Conservation (phyloP, 2,888 invertebrate species). For the Calephelis perditalis region DNA sequence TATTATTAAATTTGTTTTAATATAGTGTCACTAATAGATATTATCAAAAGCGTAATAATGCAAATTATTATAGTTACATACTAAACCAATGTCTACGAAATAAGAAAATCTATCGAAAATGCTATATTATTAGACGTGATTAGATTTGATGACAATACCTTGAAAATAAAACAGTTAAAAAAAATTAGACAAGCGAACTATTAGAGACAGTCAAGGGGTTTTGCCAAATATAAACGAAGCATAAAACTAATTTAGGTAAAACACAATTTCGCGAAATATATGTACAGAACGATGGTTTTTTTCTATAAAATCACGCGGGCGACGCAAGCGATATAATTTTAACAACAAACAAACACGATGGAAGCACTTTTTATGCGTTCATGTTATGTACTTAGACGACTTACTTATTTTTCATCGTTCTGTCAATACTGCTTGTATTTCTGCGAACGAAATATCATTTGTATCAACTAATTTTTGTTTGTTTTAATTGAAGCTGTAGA, state of each 20-base stretch:
- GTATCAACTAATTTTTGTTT: constrained; percentile 26
- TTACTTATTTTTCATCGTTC: constrained; percentile 72
- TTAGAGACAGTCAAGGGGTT: too few species aligned
- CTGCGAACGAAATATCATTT: constrained; percentile 60
- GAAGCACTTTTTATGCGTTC: constrained; percentile 26
- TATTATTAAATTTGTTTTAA: neutral
- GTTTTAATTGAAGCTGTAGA: constrained; percentile 6
- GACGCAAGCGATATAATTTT: constrained; percentile 34
- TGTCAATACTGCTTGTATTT: constrained; percentile 57
- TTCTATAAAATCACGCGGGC: constrained; percentile 32
- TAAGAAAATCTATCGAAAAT: neutral
- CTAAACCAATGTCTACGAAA: neutral
- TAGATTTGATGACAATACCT: neutral
- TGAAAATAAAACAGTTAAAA: neutral
- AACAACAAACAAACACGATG: constrained; percentile 20
- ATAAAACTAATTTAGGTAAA: neutral
- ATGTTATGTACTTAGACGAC: constrained; percentile 36
- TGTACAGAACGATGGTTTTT: constrained; percentile 47
- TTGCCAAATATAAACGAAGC: constrained; percentile 1
- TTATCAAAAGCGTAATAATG: neutral
- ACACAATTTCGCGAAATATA: constrained; percentile 25
- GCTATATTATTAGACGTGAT: neutral
- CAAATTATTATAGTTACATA: too few species aligned
- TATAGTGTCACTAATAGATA: neutral
- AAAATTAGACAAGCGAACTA: neutral